These are phyloP conservation scores for Dryobota labecula DNA, from an alignment of 2,888 invertebrate species.

Conservation along the genomic window DNA sequence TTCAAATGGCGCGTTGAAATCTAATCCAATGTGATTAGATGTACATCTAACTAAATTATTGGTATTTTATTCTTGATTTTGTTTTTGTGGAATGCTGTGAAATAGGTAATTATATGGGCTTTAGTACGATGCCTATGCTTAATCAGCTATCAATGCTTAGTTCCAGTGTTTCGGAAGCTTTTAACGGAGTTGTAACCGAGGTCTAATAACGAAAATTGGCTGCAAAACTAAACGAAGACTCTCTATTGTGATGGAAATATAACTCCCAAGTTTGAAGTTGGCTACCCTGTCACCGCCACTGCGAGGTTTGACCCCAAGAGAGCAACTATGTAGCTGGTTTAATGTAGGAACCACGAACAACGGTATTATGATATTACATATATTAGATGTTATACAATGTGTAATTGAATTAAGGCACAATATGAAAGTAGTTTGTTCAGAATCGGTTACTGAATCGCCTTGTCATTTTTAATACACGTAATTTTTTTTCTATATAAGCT, in stretches of 20 bases:
- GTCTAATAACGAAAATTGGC: neutral
- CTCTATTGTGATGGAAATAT: neutral
- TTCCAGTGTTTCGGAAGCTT: neutral
- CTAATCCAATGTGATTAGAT: neutral
- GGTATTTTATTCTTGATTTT: neutral
- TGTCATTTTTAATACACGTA: too few relatives aligned
- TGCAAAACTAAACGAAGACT: neutral
- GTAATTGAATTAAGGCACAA: too few relatives aligned
- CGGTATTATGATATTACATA: too few relatives aligned
- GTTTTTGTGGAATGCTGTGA: neutral
- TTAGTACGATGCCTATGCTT: neutral
- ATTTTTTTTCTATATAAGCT: too few relatives aligned
- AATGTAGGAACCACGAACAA: too few relatives aligned
- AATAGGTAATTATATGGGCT: neutral
- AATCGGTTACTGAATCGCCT: too few relatives aligned
- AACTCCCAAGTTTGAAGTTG: neutral
- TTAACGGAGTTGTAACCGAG: neutral
- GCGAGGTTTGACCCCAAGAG: neutral
- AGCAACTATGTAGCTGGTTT: neutral
- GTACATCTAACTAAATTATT: neutral
- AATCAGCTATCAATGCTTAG: neutral
- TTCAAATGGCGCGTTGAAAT: slow-evolving; percentile 2
- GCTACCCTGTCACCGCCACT: neutral
- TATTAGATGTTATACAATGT: too few relatives aligned
- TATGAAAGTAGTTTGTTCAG: too few relatives aligned